Percentiles rank a stretch among this genome's conserved stretches.
Evolutionary conservation across 2,888 invertebrate genomes (phyloP).

Genomic region (Dasysyrphus albostriatus): DNA sequence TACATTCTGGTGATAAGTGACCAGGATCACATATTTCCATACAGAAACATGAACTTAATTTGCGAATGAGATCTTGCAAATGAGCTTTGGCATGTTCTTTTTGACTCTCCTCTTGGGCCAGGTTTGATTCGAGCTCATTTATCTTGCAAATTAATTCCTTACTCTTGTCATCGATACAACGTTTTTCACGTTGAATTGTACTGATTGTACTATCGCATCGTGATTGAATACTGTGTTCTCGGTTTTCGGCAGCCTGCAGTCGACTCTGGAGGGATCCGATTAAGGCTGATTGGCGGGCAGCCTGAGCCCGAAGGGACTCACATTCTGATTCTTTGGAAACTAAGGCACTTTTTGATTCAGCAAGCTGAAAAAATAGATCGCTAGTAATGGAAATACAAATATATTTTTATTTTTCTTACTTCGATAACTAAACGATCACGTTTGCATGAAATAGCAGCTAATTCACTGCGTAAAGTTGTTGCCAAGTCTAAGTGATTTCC

Average conservation of each 20-base stretch:
- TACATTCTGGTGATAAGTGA: slow-evolving; percentile 88
- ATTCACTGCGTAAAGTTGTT: slow-evolving; percentile 91
- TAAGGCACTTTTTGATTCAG: slow-evolving; percentile 89
- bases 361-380: slow-evolving; percentile 84
- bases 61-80: slow-evolving; percentile 89
- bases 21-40: slow-evolving; percentile 88
- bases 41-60: slow-evolving; percentile 89
- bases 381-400: too few relatives aligned
- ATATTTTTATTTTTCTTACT: slow-evolving; percentile 84
- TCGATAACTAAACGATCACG: slow-evolving; percentile 91
- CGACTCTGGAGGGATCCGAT: slow-evolving; percentile 92
- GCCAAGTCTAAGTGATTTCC: slow-evolving; percentile 87
- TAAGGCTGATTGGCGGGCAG: slow-evolving; percentile 92
- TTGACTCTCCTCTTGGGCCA: slow-evolving; percentile 89
- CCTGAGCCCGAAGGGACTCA: slow-evolving; percentile 92
- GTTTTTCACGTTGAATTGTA: slow-evolving; percentile 90
- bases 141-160: slow-evolving; percentile 91
- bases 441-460: slow-evolving; percentile 93
- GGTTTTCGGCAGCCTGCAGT: slow-evolving; percentile 91
- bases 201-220: slow-evolving; percentile 88
- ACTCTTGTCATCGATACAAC: slow-evolving; percentile 89
- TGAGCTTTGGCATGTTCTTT: slow-evolving; percentile 88
- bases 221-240: slow-evolving; percentile 89
- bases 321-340: slow-evolving; percentile 90
- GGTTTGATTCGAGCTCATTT: slow-evolving; percentile 89